phyloP scores from a whole-genome alignment of 2,113 vertebrate genomes.

The Thunnus maccoyii region DNA sequence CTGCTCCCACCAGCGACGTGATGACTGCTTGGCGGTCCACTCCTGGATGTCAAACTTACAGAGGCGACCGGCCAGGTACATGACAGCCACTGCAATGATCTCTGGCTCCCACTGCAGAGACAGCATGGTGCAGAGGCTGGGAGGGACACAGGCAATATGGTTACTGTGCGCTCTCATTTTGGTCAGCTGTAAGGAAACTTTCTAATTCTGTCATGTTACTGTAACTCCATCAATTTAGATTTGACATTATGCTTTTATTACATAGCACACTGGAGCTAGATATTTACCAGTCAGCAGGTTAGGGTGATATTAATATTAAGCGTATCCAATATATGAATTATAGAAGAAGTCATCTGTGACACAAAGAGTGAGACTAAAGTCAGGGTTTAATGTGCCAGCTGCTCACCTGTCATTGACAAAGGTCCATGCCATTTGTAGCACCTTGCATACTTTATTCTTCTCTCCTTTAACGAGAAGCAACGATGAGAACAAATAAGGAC shows the following conservation, averaged over 20 bases:
- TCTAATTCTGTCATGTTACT: too few species aligned
- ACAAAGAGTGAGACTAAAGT: not conserved
- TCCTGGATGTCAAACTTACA: conserved; percentile 99
- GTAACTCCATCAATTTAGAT: too few species aligned
- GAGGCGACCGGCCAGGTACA: conserved; percentile 97
- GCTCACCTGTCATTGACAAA: conserved; percentile 98
- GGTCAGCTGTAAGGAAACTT: not conserved
- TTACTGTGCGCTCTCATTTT: not conserved
- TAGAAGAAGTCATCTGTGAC: not conserved
- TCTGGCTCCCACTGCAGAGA: conserved; percentile 99
- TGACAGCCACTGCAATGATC: conserved; percentile 98
- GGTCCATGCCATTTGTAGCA: conserved; percentile 99
- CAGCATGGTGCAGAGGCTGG: conserved; percentile 96
- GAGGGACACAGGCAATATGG: not conserved
- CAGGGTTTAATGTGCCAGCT: not conserved
- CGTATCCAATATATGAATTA: too few species aligned
- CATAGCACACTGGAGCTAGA: too few species aligned
- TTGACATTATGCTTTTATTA: not conserved
- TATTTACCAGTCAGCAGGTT: not conserved
- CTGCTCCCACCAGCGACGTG: conserved; percentile 98
- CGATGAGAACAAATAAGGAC: not conserved
- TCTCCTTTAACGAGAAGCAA: conserved; percentile 86
- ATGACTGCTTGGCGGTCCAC: conserved; percentile 97
- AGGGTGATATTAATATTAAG: not conserved
- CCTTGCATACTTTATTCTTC: conserved; percentile 98